Conservation (phyloP, 2,797 vertebrate species). For the Sylvilagus floridanus region DNA sequence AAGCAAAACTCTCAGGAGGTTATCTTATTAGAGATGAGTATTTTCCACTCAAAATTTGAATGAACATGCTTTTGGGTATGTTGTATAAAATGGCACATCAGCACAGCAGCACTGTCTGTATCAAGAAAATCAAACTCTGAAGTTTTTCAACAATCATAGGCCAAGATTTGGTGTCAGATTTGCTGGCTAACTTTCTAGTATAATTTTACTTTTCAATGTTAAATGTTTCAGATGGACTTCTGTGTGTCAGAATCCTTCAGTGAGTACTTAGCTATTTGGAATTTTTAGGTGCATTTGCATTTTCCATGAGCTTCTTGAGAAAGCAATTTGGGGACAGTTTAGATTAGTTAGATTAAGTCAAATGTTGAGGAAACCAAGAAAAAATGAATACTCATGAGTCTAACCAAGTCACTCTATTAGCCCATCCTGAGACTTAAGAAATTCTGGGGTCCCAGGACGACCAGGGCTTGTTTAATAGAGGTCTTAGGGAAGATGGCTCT, state of each 20-base stretch:
- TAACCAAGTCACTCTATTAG: not conserved
- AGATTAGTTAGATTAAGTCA: not conserved
- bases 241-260: not conserved
- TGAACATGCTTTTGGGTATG: not conserved
- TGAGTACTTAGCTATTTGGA: not conserved
- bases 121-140: not conserved
- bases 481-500: not conserved
- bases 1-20: not conserved
- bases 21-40: not conserved
- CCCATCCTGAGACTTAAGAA: not conserved
- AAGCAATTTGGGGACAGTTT: not conserved
- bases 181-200: not conserved
- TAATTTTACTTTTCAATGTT: not conserved
- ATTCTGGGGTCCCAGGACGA: not conserved
- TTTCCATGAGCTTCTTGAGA: not conserved
- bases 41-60: not conserved
- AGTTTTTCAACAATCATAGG: slow-evolving; percentile 5
- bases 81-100: not conserved
- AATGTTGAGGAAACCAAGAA: not conserved
- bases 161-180: not conserved
- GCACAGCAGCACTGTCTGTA: not conserved
- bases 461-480: not conserved
- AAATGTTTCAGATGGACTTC: not conserved
- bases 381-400: not conserved
- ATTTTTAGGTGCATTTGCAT: not conserved